Evolutionary conservation across 2,113 vertebrate species (phyloP).

Genomic region (Pandion haliaetus): DNA sequence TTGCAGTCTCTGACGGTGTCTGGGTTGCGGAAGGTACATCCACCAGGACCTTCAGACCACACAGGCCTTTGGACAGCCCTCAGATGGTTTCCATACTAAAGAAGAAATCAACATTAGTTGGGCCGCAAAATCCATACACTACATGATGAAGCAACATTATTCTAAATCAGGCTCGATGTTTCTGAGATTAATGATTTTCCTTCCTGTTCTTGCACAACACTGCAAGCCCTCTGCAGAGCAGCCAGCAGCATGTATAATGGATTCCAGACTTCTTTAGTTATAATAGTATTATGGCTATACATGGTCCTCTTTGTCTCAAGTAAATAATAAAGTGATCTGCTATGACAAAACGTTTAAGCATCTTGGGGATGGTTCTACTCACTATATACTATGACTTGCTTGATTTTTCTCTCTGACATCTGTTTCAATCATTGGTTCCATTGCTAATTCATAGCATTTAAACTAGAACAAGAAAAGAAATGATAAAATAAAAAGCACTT

Average conservation of each 20-base stretch:
- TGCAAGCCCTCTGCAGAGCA: background rate
- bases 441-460: background rate
- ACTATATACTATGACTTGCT: background rate
- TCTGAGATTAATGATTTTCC: background rate
- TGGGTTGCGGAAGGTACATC: background rate
- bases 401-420: background rate
- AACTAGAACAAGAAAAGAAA: background rate
- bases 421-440: background rate
- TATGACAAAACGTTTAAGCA: background rate
- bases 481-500: background rate
- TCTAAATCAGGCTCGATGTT: background rate
- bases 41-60: background rate
- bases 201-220: background rate
- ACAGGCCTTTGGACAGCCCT: background rate
- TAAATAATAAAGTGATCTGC: constrained; percentile 6
- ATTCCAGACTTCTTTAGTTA: constrained; percentile 16
- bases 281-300: constrained; percentile 24
- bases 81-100: constrained; percentile 42
- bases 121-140: background rate
- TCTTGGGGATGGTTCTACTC: background rate
- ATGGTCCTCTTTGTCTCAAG: constrained; percentile 10
- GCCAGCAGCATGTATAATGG: background rate
- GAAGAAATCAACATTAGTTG: constrained; percentile 34
- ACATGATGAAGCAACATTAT: background rate
- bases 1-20: background rate